Base-by-base conservation (phyloP, 53 echinoderm and acorn worm genomes). In the Luidia sarsii region DNA sequence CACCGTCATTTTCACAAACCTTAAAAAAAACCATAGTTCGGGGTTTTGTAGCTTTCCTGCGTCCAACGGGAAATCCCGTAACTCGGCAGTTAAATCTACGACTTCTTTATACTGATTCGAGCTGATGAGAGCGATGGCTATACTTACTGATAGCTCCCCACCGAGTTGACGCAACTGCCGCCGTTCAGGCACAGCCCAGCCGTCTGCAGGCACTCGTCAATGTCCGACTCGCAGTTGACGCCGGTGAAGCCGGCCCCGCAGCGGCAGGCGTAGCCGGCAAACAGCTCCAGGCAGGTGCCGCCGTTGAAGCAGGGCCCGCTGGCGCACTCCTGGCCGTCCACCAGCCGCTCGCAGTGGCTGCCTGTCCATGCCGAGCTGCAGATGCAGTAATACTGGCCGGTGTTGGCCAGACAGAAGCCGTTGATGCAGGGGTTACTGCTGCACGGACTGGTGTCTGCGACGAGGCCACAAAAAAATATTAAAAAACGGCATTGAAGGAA, bases 401-500 rank as follows among this genome's bases (percentile, higher is more conserved):
- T 65, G 8, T 62, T 64, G 38, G 81, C 23, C 8, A 85, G 18
- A 67, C 94, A 94, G 16, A 82, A 60, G 39, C 84, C 82, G 67
- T 90, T 73, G 37, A 63, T 57, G 32, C 94, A 94, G 11, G 94
- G 94, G 57, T 75, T 81, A 4, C 16, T 75, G 33, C 36, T 61
- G 62, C 94, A 94, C 1, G 94, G 87, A 62, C 88, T 69, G 3
- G 37, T 82, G 39, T 81, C 94, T 94, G 84, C 24, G n/a, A n/a
- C n/a, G n/a, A n/a, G n/a, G n/a, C n/a, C n/a, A n/a, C n/a, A n/a
- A n/a, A n/a, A n/a, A n/a, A n/a, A n/a, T n/a, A n/a, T n/a, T n/a
- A n/a, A n/a, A n/a, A n/a, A n/a, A n/a, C n/a, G n/a, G n/a, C n/a
- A n/a, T n/a, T n/a, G n/a, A n/a, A n/a, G n/a, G n/a, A n/a, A n/a